These are phyloP conservation scores for Baccha elongata DNA, from an alignment of 2,888 invertebrate genomes.

Conservation along the genomic window DNA sequence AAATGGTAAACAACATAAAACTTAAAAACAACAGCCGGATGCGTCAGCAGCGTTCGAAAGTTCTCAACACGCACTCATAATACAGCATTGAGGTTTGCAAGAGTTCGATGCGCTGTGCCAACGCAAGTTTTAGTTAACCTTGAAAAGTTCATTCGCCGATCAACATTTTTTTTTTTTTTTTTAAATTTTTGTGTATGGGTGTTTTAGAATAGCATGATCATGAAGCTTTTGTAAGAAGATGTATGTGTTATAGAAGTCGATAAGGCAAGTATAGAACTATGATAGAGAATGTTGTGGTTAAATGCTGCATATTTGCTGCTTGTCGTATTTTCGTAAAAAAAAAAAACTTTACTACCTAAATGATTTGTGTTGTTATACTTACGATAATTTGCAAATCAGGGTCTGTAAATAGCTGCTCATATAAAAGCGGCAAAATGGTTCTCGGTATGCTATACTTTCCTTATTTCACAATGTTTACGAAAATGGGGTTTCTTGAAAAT, in stretches of 20 bases:
- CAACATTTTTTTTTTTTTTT: constrained; percentile 24
- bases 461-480: no score
- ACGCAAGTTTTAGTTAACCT: constrained; percentile 67
- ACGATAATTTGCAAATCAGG: no score
- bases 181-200: constrained; percentile 26
- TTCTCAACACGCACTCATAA: constrained; percentile 60
- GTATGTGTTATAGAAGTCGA: constrained; percentile 11
- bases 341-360: no score
- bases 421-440: no score
- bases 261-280: constrained; percentile 38
- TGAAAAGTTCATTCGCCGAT: constrained; percentile 72
- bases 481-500: no score
- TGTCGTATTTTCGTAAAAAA: no score
- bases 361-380: no score
- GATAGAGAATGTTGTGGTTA: neutral
- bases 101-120: constrained; percentile 72
- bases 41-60: constrained; percentile 39
- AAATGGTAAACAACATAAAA: constrained; percentile 37
- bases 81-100: constrained; percentile 68
- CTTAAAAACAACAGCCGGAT: constrained; percentile 33
- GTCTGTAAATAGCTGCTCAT: no score
- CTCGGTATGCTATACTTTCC: no score
- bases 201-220: constrained; percentile 34
- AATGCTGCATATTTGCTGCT: no score
- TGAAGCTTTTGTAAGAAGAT: constrained; percentile 15